These are phyloP conservation scores for Drosophila lowei DNA, from an alignment of 1,140 invertebrate species.

Conservation along the genomic window DNA sequence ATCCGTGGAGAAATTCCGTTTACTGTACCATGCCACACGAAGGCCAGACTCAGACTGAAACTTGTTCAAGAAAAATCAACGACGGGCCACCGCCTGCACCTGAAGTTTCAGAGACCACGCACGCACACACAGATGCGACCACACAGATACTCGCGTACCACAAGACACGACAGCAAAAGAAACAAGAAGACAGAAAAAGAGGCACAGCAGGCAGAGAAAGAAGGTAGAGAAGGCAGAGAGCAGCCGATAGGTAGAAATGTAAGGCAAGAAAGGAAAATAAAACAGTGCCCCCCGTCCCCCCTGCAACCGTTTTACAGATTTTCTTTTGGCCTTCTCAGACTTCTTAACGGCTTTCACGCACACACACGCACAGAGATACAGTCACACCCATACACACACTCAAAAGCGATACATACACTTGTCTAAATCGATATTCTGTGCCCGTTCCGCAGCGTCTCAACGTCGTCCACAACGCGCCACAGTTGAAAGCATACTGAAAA, in stretches of 20 bases:
- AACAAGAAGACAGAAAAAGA: constrained; percentile 29
- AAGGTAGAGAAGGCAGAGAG: constrained; percentile 54
- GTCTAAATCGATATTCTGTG: constrained; percentile 10
- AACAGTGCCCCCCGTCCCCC: constrained; percentile 61
- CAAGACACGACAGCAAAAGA: constrained; percentile 75
- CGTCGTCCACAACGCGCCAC: constrained; percentile 64
- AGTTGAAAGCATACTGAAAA: constrained; percentile 67
- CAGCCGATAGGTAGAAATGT: constrained; percentile 68
- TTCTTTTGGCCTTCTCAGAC: constrained; percentile 56
- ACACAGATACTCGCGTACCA: constrained; percentile 35
- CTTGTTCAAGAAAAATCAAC: constrained; percentile 79
- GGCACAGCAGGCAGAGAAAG: constrained; percentile 13
- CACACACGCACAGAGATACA: constrained; percentile 22
- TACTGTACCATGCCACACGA: constrained; percentile 83
- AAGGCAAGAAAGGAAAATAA: constrained; percentile 68
- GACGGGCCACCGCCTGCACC: constrained; percentile 62
- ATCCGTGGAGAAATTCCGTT: constrained; percentile 52
- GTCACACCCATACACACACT: constrained; percentile 13
- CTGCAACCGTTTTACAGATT: constrained; percentile 69
- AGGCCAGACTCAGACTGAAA: constrained; percentile 83
- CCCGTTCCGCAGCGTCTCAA: constrained; percentile 39
- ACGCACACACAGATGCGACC: constrained; percentile 8
- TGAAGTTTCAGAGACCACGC: constrained; percentile 66
- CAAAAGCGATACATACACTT: constrained; percentile 47
- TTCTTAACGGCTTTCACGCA: constrained; percentile 77